Conservation (phyloP, 2,797 vertebrate species). For the Miichthys miiuy region DNA sequence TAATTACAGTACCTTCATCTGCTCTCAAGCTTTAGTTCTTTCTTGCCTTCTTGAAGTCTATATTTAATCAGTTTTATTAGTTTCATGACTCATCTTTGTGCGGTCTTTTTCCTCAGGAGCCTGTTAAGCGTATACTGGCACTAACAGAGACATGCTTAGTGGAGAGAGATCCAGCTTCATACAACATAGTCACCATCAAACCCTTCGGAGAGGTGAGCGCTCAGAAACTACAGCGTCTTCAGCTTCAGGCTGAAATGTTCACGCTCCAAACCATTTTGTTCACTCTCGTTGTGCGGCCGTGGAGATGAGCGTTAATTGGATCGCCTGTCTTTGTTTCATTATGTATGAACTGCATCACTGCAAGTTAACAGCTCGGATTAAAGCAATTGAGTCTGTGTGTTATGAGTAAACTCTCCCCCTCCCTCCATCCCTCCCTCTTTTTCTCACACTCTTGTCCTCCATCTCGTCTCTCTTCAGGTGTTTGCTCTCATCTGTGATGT, state of each 20-base stretch:
- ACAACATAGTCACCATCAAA: conserved; percentile 98
- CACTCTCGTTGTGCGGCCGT: neutral
- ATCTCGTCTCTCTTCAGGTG: conserved; percentile 83
- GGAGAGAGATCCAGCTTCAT: conserved; percentile 96
- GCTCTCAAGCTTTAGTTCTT: neutral
- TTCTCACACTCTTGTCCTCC: neutral
- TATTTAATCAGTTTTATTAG: neutral
- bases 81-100: neutral
- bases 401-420: neutral
- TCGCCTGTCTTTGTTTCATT: conserved; percentile 33
- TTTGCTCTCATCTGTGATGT: conserved; percentile 96
- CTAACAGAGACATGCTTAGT: conserved; percentile 98
- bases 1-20: neutral
- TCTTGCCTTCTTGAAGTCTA: neutral
- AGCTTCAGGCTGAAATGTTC: neutral
- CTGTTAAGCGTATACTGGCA: conserved; percentile 93
- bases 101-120: conserved; percentile 86
- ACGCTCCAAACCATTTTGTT: neutral
- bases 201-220: conserved; percentile 94
- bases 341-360: conserved; percentile 29
- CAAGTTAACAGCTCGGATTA: conserved; percentile 14
- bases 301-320: conserved; percentile 5
- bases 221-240: neutral
- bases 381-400: conserved; percentile 26
- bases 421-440: neutral